Evolutionary conservation across 2,888 invertebrate species (phyloP), one percentile per base, ranked within the genome.

Genomic region (Polyommatus iphigenia): DNA sequence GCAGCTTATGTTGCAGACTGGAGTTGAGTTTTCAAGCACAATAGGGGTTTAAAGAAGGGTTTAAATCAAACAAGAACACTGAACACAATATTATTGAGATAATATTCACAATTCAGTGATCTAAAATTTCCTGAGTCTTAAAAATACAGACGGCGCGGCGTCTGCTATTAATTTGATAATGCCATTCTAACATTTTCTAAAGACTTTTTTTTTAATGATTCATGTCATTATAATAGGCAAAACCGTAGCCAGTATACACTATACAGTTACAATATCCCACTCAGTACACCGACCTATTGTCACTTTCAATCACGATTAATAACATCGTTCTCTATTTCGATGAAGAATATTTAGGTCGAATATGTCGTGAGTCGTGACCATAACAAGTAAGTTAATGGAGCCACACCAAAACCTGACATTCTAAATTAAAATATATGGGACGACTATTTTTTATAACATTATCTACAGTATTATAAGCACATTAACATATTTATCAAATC

Each of bases 261-360:
- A 50, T 72, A 41, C 2, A 10, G 20, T 41, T 20, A 10, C n/a
- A n/a, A 41, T 73, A 41, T 46, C 73, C 73, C 50, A 24, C 46
- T 6, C 50, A 50, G 71, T 18, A 8, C 24, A 73, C 41, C 41
- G 20, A 72, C 73, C 73, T 73, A 24, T 50, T 73, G 73, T 73
- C 73, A 73, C 73, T 50, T 73, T 73, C 73, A 73, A 73, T 73
- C 73, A 73, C 73, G 46, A 50, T 29, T 73, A 73, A 73, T 73
- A 29, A 50, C 32, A 54, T 54, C 54, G 36, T 41, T 32, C 41
- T 18, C 13, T 24, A 29, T 50, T 57, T 32, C 20, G 76, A 59
- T 32, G 76, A 76, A 59, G 59, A 32, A 36, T 76, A 62, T 76
- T 62, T 76, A 76, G 62, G 71, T 71, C 77, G 24, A 71, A 77